These are phyloP conservation scores for Paralvinella palmiformis DNA, from an alignment of 1,140 invertebrate species.

Conservation along the genomic window DNA sequence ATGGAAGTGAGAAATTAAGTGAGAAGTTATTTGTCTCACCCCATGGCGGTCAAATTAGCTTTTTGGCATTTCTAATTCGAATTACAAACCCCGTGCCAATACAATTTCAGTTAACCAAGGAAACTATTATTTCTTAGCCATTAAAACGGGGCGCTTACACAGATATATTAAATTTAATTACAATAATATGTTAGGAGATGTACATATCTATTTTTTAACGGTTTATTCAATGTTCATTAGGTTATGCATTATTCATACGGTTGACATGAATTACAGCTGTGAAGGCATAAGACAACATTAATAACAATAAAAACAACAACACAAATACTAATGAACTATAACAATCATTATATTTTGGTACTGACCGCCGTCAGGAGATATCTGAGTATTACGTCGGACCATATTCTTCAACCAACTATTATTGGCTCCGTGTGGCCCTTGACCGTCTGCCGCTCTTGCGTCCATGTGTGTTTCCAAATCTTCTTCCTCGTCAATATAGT, in stretches of 20 bases:
- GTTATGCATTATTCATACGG: not conserved
- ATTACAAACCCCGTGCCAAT: too few relatives aligned
- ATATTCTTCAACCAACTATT: slow-evolving; percentile 38
- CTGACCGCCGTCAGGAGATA: slow-evolving; percentile 35
- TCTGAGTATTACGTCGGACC: slow-evolving; percentile 41
- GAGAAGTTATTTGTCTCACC: not conserved
- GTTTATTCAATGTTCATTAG: too few relatives aligned
- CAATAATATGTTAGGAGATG: too few relatives aligned
- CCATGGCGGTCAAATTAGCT: not conserved
- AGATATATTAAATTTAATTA: too few relatives aligned
- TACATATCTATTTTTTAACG: too few relatives aligned
- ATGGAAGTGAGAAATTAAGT: not conserved
- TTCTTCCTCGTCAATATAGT: slow-evolving; percentile 23
- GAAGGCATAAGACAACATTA: not conserved
- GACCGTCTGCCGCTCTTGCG: slow-evolving; percentile 29
- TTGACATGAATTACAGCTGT: not conserved
- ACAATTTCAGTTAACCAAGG: too few relatives aligned
- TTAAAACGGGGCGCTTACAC: too few relatives aligned
- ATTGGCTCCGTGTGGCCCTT: slow-evolving; percentile 28
- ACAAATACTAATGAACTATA: slow-evolving; percentile 8
- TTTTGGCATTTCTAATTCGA: too few relatives aligned
- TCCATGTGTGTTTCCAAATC: slow-evolving; percentile 29
- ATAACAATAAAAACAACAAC: not conserved
- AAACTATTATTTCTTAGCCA: too few relatives aligned
- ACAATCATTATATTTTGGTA: slow-evolving; percentile 24